Conservation (phyloP, 2,797 vertebrate genomes). For the Chaetophractus vellerosus region DNA sequence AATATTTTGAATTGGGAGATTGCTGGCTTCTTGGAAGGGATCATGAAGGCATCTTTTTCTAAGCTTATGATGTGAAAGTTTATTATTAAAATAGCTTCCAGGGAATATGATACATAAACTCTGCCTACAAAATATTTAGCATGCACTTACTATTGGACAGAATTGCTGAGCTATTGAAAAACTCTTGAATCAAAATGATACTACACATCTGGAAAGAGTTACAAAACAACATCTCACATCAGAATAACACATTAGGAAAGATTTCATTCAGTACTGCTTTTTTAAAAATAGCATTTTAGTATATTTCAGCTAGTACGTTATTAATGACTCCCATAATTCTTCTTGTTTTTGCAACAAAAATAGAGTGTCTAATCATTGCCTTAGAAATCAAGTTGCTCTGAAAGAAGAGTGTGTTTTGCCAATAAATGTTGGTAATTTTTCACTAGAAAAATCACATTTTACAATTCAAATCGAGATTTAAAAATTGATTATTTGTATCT, state of each 20-base stretch:
- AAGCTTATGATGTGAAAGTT: background rate
- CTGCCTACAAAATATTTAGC: background rate
- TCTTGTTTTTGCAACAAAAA: background rate
- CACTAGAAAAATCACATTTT: background rate
- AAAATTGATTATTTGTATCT: background rate
- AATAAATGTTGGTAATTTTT: background rate
- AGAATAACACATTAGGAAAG: background rate
- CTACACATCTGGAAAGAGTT: background rate
- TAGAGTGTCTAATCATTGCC: no score
- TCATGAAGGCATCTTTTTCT: background rate
- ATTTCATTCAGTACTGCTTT: background rate
- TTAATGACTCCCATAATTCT: no score
- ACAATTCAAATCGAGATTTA: background rate
- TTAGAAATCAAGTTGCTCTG: background rate
- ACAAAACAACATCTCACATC: background rate
- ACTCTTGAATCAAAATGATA: background rate
- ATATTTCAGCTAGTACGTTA: background rate
- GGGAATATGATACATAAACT: background rate
- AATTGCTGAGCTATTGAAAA: background rate
- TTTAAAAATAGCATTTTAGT: background rate
- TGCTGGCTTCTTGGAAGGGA: background rate
- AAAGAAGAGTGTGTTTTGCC: background rate
- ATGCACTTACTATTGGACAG: background rate
- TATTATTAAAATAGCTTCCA: background rate
- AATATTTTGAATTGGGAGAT: background rate